Conservation (phyloP, 2,113 vertebrate genomes). For the Aphelocoma coerulescens region DNA sequence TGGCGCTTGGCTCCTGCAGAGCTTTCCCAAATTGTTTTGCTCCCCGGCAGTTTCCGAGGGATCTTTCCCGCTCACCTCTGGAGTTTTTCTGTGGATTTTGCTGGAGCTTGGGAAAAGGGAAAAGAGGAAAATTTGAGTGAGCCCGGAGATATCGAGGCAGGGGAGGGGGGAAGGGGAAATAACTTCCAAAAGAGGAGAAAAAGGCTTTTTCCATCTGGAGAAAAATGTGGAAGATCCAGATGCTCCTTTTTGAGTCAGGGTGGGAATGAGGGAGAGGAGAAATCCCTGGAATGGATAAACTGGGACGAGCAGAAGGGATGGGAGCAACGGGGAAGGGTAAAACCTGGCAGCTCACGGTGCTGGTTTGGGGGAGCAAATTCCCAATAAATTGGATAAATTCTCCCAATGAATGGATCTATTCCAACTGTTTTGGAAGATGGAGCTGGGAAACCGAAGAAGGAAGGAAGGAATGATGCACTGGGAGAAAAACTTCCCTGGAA, state of each 20-base stretch:
- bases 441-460: background rate
- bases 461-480: background rate
- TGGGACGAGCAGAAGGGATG: background rate
- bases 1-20: background rate
- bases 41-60: background rate
- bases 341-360: accelerated
- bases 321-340: background rate
- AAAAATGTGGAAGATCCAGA: background rate
- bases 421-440: background rate
- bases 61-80: background rate
- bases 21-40: background rate
- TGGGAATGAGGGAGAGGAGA: background rate
- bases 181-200: background rate
- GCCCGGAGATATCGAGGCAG: background rate
- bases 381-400: background rate
- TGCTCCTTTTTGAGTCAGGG: accelerated
- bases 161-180: background rate
- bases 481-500: background rate
- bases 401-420: background rate
- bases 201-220: background rate
- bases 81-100: background rate
- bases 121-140: background rate
- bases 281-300: background rate
- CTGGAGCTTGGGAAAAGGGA: accelerated
- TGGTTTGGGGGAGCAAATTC: background rate